Evolutionary conservation across 2,888 invertebrate genomes (phyloP), one percentile per base, ranked within the genome.

Genomic region (Thymelicus acteon): DNA sequence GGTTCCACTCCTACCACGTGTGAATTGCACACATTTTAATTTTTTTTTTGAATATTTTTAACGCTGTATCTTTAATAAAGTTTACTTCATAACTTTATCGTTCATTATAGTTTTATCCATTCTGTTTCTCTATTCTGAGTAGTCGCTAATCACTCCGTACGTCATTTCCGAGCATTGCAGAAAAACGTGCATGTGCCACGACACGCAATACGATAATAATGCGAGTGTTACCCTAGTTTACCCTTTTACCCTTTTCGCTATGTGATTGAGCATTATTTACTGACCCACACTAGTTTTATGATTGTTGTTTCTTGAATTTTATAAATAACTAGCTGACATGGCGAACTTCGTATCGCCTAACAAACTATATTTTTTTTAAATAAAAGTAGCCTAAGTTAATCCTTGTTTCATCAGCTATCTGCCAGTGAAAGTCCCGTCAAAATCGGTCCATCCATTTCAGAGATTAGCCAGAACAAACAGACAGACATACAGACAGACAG

Each of bases 161-260:
- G 15, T 49, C 6, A 67, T 67, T 70, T 70, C 60, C 67, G 37
- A 54, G 66, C 48, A 58, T 66, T 63, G 58, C 54, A 70, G 67
- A 73, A 73, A 72, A 67, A 65, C 62, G 40, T 71, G 65, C 61
- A 57, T 57, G 64, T 47, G 58, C 7, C 15, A 24, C 40, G 52
- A 19, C 74, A 74, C 72, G 72, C 73, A 72, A 74, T 66, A 68
- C 70, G 48, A 72, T 72, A 70, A 73, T 74, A 74, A 74, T 62
- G 63, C 61, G 61, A 60, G 40, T 37, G 31, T 58, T 39, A 58
- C 66, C 58, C 60, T 15, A 47, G 60, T 60, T 60, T 49, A 31
- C 48, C 67, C 58, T 48, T 60, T 60, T 49, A 31, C 48, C 67
- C 58, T 48, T 67, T 47, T 58, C 39, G 39, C 37, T 37, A n/a